Percentiles rank a stretch among this genome's conserved stretches.
Evolutionary conservation across 1,140 invertebrate genomes (phyloP).

Genomic region (Ephestia elutella): DNA sequence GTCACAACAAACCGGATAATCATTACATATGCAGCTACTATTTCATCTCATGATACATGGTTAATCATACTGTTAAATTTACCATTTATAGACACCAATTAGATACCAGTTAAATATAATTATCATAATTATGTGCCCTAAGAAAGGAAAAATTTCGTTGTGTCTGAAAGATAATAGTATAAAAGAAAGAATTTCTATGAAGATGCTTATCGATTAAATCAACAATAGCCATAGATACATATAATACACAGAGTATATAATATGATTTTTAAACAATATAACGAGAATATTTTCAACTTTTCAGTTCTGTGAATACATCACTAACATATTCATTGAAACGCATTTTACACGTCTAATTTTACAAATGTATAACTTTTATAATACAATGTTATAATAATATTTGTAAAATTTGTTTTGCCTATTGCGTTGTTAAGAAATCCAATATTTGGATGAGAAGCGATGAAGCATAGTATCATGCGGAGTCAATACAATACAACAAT

Average conservation of each 20-base stretch:
- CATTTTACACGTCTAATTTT: constrained; percentile 41
- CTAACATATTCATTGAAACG: constrained; percentile 62
- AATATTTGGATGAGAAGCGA: constrained; percentile 24
- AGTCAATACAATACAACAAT: constrained; percentile 48
- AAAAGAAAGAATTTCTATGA: constrained; percentile 41
- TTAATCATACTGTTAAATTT: constrained; percentile 38
- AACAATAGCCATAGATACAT: constrained; percentile 65
- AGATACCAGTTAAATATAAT: constrained; percentile 40
- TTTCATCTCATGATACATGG: constrained; percentile 42
- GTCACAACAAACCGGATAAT: constrained; percentile 21
- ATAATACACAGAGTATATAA: constrained; percentile 57
- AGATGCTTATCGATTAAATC: constrained; percentile 63
- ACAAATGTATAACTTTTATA: constrained; percentile 29
- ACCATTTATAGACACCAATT: constrained; percentile 68
- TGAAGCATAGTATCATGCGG: constrained; percentile 26
- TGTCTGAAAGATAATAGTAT: constrained; percentile 37
- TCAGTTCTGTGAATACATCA: constrained; percentile 72
- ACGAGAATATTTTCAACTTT: constrained; percentile 71
- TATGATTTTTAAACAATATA: constrained; percentile 61
- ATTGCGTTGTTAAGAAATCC: constrained; percentile 27
- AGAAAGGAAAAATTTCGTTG: constrained; percentile 49
- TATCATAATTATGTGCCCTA: constrained; percentile 33
- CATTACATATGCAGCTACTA: constrained; percentile 43
- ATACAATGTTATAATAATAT: constrained; percentile 19
- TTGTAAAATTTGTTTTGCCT: constrained; percentile 22